Evolutionary conservation across 2,113 vertebrate genomes (phyloP).

Genomic region (Pungitius pungitius): DNA sequence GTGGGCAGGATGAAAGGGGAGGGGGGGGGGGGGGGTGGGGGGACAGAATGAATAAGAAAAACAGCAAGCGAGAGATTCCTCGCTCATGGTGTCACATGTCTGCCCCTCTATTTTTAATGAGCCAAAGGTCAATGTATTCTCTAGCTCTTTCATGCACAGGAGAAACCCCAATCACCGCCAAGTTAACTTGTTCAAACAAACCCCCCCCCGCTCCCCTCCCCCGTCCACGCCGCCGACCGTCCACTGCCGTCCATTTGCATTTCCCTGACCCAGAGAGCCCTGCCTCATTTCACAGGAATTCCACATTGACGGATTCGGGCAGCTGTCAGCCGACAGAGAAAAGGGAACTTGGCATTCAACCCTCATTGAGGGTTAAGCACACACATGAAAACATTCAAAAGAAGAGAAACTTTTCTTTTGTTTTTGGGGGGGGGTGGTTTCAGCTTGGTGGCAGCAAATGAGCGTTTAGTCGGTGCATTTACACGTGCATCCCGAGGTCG

Average conservation of each 20-base stretch:
- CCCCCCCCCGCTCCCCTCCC: not conserved
- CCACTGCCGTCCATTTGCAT: constrained; percentile 70
- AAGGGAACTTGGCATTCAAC: constrained; percentile 67
- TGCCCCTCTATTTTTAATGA: constrained; percentile 92
- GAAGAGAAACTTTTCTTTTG: constrained; percentile 26
- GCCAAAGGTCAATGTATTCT: constrained; percentile 93
- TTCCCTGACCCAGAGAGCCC: constrained; percentile 66
- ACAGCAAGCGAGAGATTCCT: constrained; percentile 60
- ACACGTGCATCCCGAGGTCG: constrained; percentile 49
- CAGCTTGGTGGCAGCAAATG: too few species aligned
- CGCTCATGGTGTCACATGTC: constrained; percentile 84
- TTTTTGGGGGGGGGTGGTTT: constrained; percentile 3
- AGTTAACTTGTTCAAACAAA: constrained; percentile 87
- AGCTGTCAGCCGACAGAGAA: constrained; percentile 79
- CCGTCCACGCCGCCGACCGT: constrained; percentile 18
- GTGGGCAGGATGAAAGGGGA: constrained; percentile 21
- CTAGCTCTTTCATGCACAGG: constrained; percentile 88
- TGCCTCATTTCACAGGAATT: constrained; percentile 81
- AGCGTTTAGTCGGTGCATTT: constrained; percentile 39
- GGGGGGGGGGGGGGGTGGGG: too few species aligned
- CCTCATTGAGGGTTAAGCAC: constrained; percentile 66
- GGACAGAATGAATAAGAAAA: constrained; percentile 10
- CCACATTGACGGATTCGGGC: constrained; percentile 77
- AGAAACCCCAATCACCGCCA: constrained; percentile 91
- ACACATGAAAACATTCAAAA: constrained; percentile 68